Evolutionary conservation across 2,888 invertebrate genomes (phyloP), one percentile per base, ranked within the genome.

Genomic region (Pedicia rivosa): DNA sequence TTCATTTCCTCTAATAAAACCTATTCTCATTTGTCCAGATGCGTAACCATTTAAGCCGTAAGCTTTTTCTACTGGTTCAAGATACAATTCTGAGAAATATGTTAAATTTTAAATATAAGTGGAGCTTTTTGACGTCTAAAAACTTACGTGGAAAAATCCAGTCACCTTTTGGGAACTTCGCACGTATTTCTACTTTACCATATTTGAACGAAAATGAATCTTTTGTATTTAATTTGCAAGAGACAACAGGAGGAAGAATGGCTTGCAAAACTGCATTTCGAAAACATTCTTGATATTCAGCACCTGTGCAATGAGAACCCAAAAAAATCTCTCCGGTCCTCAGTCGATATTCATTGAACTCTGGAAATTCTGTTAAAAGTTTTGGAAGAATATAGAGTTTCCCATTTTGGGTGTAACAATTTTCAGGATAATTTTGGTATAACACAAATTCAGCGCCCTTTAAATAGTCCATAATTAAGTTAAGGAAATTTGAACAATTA

Each of bases 101-200:
- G 32, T 17, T 5, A 16, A 34, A 33, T 63, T 47, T 60, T 61
- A 62, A 13, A 63, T 2, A 10, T 29, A 8, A 30, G 14, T 31
- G 5, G 9, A 40, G 31, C 7, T 28, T 7, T 12, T 27, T 5
- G n/a, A 47, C n/a, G n/a, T n/a, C n/a, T n/a, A n/a, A n/a, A n/a
- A n/a, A n/a, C 50, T 63, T 62, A 82, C 83, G 65, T 36, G 84
- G 82, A 49, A 78, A 68, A 14, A 83, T 59, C 84, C 83, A 83
- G 51, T 82, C 78, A 1, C 83, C 83, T 43, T 65, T 65, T 0
- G 83, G 81, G 15, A 84, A 50, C 54, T 75, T 78, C 0, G 82
- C 83, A 15, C 69, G 65, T 3, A 83, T 61, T 49, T 75, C 69
- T 10, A 83, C 62, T 26, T 62, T 67, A 9, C 83, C 83, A 50